A percentile compares a stretch with the other conserved stretches of the same genome.
phyloP scores from a whole-genome alignment of 1,140 invertebrate genomes.

The Macrobrachium nipponense region DNA sequence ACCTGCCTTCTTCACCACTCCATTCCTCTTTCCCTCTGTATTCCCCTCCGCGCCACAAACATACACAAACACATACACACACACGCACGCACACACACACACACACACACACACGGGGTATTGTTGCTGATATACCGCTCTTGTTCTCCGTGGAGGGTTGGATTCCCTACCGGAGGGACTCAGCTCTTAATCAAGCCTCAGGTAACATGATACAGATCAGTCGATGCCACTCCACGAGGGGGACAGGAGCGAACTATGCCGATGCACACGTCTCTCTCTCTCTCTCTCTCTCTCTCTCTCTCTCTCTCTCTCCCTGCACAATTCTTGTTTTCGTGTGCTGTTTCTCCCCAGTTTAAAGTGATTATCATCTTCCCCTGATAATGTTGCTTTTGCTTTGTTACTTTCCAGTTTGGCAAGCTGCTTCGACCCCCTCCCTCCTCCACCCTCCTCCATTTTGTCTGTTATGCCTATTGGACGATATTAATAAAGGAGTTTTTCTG shows the following conservation, averaged over 20 bases:
- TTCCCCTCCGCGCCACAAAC: neutral
- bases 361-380: neutral
- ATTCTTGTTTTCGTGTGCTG: neutral
- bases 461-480: too few species aligned
- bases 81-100: neutral
- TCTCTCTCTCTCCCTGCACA: constrained; percentile 10
- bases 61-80: neutral
- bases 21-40: neutral
- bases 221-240: constrained; percentile 32
- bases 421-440: too few species aligned
- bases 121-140: neutral
- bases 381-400: too few species aligned
- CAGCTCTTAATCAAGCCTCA: constrained; percentile 40
- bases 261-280: neutral
- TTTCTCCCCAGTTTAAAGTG: neutral
- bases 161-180: neutral
- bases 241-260: constrained; percentile 5
- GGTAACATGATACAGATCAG: constrained; percentile 37
- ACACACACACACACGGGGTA: neutral
- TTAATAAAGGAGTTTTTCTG: too few species aligned
- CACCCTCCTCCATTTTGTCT: too few species aligned
- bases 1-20: neutral
- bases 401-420: too few species aligned
- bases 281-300: constrained; percentile 11
- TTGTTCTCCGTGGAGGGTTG: neutral